phyloP scores from a whole-genome alignment of 2,888 invertebrate species.

The Leptura quadrifasciata region DNA sequence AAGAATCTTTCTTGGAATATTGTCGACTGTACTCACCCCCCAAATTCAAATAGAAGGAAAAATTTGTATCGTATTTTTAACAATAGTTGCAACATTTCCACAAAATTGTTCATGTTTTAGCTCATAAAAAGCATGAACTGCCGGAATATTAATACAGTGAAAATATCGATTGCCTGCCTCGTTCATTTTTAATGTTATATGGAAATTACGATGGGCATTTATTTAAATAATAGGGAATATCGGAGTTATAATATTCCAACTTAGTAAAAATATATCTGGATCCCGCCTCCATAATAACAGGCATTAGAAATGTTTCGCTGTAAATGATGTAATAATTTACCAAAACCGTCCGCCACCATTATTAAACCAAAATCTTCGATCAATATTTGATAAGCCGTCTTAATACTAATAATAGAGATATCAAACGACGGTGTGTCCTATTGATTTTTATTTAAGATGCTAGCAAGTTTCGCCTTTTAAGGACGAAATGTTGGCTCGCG shows the following conservation, averaged over 20 bases:
- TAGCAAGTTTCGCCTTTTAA: not conserved
- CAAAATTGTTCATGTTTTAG: no score
- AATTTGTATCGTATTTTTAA: no score
- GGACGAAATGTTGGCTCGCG: not conserved
- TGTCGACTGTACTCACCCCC: no score
- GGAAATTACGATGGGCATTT: not conserved
- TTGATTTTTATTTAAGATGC: constrained; percentile 13
- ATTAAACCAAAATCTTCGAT: constrained; percentile 44
- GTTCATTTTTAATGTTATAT: not conserved
- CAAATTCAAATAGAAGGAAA: no score
- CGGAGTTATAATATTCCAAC: not conserved
- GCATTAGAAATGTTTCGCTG: constrained; percentile 9
- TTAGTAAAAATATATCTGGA: not conserved
- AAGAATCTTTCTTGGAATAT: no score
- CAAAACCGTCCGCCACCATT: constrained; percentile 20
- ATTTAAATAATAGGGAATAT: constrained; percentile 8
- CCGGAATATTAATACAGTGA: no score
- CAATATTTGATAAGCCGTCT: constrained; percentile 38
- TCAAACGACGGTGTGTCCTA: constrained; percentile 1
- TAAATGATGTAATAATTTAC: constrained; percentile 42
- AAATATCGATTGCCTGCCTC: not conserved
- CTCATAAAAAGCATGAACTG: no score
- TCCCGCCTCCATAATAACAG: constrained; percentile 7
- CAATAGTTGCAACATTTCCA: no score
- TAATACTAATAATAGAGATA: constrained; percentile 18